phyloP scores from a whole-genome alignment of 2,888 invertebrate species.

The Lasiommata megera region DNA sequence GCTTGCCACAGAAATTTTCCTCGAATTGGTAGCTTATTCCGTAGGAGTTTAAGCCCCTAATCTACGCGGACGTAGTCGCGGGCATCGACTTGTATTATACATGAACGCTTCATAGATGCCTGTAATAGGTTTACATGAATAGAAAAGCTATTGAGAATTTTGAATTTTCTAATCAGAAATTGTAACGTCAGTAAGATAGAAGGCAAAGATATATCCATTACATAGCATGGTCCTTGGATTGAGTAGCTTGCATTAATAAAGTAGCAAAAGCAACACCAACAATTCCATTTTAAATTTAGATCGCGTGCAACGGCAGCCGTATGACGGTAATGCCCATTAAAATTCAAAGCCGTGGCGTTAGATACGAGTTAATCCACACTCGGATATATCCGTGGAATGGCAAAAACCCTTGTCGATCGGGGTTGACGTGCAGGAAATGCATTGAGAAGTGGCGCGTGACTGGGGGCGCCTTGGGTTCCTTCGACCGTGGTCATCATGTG shows the following conservation, averaged over 20 bases:
- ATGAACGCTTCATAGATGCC: too few relatives aligned
- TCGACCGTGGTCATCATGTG: slow-evolving; percentile 13
- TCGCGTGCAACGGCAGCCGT: slow-evolving; percentile 36
- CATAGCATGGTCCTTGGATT: neutral
- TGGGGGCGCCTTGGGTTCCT: slow-evolving; percentile 14
- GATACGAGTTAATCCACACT: slow-evolving; percentile 38
- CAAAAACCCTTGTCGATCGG: slow-evolving; percentile 40
- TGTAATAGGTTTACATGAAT: too few relatives aligned
- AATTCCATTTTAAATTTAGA: slow-evolving; percentile 15
- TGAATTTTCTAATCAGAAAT: too few relatives aligned
- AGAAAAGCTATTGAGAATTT: too few relatives aligned
- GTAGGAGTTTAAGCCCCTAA: too few relatives aligned
- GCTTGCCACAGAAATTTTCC: too few relatives aligned
- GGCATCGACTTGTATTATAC: too few relatives aligned
- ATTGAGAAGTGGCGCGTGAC: slow-evolving; percentile 25
- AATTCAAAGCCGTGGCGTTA: slow-evolving; percentile 37
- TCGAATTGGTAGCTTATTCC: too few relatives aligned
- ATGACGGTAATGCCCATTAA: slow-evolving; percentile 37
- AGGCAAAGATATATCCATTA: too few relatives aligned
- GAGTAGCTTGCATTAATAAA: slow-evolving; percentile 5
- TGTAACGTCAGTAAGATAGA: too few relatives aligned
- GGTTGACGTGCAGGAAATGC: slow-evolving; percentile 35
- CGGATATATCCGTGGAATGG: slow-evolving; percentile 32
- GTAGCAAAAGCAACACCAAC: slow-evolving; percentile 1
- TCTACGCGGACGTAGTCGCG: too few relatives aligned